phyloP scores from a whole-genome alignment of 2,113 vertebrate species.

The Dasyurus viverrinus region DNA sequence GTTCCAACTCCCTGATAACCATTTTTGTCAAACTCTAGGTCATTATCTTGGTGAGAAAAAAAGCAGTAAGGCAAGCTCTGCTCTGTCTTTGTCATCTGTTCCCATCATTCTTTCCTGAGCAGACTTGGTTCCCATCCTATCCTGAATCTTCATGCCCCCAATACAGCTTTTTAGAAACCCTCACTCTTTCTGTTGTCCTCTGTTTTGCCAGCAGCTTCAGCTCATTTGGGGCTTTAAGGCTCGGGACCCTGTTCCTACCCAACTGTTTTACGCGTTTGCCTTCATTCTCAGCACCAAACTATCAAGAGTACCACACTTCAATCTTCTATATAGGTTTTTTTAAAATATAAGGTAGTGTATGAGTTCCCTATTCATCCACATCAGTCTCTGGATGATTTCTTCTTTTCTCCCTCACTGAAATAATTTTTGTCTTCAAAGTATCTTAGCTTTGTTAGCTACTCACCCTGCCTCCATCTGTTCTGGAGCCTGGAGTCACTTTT shows the following conservation, averaged over 20 bases:
- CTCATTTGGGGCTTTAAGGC: not conserved
- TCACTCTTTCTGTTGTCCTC: not conserved
- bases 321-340: not conserved
- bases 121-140: not conserved
- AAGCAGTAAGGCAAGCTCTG: not conserved
- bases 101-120: not conserved
- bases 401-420: not conserved
- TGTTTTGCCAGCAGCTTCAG: not conserved
- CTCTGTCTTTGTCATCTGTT: not conserved
- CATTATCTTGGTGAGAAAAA: not conserved
- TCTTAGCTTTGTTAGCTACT: not conserved
- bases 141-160: not conserved
- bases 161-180: not conserved
- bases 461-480: not conserved
- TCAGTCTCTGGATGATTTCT: not conserved
- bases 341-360: not conserved
- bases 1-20: not conserved
- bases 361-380: not conserved
- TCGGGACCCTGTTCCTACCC: not conserved
- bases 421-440: not conserved
- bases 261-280: not conserved
- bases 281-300: not conserved
- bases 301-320: not conserved
- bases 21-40: not conserved
- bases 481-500: not conserved